Percentiles rank a stretch among this genome's conserved stretches.
Conservation (phyloP, 2,113 vertebrate genomes). For the Meleagris gallopavo region DNA sequence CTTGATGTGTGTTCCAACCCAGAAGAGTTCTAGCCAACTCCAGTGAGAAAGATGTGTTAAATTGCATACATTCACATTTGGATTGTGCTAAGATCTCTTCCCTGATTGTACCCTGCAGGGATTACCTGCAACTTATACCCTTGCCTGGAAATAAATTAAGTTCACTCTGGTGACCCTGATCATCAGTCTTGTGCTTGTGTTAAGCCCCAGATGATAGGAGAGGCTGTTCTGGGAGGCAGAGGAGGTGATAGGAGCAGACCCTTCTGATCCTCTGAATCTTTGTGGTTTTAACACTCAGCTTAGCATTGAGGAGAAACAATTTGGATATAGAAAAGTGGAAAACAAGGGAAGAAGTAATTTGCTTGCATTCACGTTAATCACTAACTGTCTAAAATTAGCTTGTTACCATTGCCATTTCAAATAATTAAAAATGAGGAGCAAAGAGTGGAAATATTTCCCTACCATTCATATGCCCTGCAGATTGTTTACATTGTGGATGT, state of each 20-base stretch:
- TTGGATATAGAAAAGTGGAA: background rate
- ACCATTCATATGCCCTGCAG: background rate
- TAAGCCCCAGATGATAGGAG: background rate
- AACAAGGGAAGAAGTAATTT: background rate
- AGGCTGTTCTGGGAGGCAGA: background rate
- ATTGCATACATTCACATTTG: fast-evolving
- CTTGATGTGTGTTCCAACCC: background rate
- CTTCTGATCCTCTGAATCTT: background rate
- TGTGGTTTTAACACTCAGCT: background rate
- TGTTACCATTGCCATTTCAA: background rate
- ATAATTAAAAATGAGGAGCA: fast-evolving
- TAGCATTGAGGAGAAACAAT: background rate
- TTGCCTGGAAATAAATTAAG: background rate
- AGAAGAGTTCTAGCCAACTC: background rate
- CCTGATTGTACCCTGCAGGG: background rate
- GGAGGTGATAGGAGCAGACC: background rate
- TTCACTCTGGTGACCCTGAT: background rate
- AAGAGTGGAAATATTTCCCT: background rate
- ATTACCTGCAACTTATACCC: background rate
- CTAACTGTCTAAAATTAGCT: background rate
- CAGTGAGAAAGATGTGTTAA: background rate
- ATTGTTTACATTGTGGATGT: background rate
- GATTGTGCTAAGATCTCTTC: background rate
- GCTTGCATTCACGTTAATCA: background rate
- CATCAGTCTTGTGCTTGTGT: background rate